Percentiles rank a stretch among this genome's conserved stretches.
phyloP scores from a whole-genome alignment of 2,888 invertebrate species.

The Ectemnius lituratus region DNA sequence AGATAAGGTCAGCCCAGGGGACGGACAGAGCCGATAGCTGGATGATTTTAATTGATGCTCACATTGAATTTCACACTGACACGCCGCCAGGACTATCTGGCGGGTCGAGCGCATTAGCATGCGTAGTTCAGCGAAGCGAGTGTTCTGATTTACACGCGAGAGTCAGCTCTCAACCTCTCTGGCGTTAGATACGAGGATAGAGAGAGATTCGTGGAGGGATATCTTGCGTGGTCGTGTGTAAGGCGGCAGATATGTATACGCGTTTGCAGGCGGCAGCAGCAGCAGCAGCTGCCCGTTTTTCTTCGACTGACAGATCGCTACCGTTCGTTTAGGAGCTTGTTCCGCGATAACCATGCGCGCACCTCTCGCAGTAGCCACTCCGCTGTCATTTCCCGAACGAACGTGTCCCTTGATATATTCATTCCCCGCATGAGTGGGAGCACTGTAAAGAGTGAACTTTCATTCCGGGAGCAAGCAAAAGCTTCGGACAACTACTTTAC shows the following conservation, averaged over 20 bases:
- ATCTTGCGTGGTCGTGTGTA: slow-evolving; percentile 45
- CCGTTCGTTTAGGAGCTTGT: slow-evolving; percentile 63
- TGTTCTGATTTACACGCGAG: background rate
- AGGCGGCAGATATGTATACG: slow-evolving; percentile 30
- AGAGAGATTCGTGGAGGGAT: slow-evolving; percentile 43
- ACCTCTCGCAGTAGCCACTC: slow-evolving; percentile 41
- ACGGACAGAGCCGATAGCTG: slow-evolving; percentile 1
- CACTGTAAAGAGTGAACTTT: slow-evolving; percentile 37
- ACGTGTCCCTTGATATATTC: slow-evolving; percentile 48
- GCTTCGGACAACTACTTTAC: too few relatives aligned
- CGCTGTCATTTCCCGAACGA: slow-evolving; percentile 50
- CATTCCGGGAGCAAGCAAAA: background rate
- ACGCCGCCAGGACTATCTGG: too few relatives aligned
- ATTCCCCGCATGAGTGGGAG: slow-evolving; percentile 31
- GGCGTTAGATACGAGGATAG: background rate
- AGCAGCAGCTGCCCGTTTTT: slow-evolving; percentile 53
- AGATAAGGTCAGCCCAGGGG: background rate
- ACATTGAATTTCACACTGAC: slow-evolving; percentile 6
- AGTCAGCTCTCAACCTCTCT: background rate
- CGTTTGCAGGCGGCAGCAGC: slow-evolving; percentile 32
- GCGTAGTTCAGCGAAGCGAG: background rate
- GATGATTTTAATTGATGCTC: slow-evolving; percentile 7
- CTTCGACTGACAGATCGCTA: slow-evolving; percentile 66
- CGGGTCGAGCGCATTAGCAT: background rate
- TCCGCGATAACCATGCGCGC: slow-evolving; percentile 45